These are phyloP conservation scores for Dolichomitus sp. DNA, from an alignment of 2,888 invertebrate species.

Conservation along the genomic window DNA sequence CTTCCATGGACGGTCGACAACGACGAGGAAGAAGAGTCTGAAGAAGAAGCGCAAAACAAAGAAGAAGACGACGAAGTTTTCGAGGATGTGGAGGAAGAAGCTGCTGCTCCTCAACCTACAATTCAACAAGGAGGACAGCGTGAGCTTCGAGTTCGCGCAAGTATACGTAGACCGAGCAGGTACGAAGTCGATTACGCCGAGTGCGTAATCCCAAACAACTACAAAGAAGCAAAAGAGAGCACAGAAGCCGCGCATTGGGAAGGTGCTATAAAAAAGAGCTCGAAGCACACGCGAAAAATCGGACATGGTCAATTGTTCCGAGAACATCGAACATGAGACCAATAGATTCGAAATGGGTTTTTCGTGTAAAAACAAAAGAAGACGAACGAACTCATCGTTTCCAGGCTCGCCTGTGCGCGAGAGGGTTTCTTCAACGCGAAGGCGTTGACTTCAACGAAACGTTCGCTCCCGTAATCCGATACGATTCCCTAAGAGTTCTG, in stretches of 20 bases:
- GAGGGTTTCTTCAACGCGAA: not conserved
- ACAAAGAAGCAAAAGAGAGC: constrained; percentile 18
- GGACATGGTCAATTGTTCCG: constrained; percentile 41
- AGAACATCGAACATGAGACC: constrained; percentile 30
- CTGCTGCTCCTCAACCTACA: not conserved
- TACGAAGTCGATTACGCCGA: constrained; percentile 10
- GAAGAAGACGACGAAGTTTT: not conserved
- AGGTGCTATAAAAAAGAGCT: constrained; percentile 32
- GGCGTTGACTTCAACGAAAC: not conserved
- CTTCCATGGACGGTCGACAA: not conserved
- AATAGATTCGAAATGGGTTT: constrained; percentile 54
- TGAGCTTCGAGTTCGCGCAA: not conserved
- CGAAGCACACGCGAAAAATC: constrained; percentile 32
- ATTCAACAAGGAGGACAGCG: not conserved
- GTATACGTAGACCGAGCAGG: constrained; percentile 8
- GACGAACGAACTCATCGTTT: not conserved
- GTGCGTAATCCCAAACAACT: constrained; percentile 7
- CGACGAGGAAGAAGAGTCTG: constrained; percentile 1
- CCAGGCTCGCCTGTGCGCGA: not conserved
- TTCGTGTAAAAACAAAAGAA: constrained; percentile 56
- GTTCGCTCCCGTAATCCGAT: not conserved
- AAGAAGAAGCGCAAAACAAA: constrained; percentile 7
- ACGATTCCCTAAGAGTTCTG: not conserved
- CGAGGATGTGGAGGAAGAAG: constrained; percentile 2
- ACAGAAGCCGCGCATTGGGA: constrained; percentile 38